Percentiles rank a stretch among this genome's conserved stretches.
phyloP scores from a whole-genome alignment of 2,797 vertebrate genomes.

The Megalops cyprinoides region DNA sequence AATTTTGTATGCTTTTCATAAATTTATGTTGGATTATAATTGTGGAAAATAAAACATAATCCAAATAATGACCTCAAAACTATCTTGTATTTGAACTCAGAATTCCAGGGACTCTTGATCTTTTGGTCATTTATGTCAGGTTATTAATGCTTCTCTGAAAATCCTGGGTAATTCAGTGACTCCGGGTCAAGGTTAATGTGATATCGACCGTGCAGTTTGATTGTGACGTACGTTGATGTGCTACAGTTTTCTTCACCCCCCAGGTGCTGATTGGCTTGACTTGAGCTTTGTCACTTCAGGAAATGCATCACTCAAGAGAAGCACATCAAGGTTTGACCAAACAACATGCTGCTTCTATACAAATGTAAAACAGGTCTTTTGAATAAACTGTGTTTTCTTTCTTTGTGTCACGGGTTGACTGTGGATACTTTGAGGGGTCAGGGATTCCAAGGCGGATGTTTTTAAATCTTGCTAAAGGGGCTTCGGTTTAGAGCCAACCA shows the following conservation, averaged over 20 bases:
- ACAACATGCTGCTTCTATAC: too few relatives aligned
- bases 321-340: not conserved
- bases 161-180: not conserved
- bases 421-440: not conserved
- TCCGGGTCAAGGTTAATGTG: not conserved
- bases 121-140: conserved; percentile 63
- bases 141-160: conserved; percentile 37
- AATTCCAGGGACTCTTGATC: conserved; percentile 43
- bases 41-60: not conserved
- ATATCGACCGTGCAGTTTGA: not conserved
- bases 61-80: conserved; percentile 7
- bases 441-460: too few relatives aligned
- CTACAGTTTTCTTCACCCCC: not conserved
- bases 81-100: not conserved
- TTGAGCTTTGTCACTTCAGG: not conserved
- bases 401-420: not conserved
- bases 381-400: not conserved
- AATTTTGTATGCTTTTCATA: conserved; percentile 46
- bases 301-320: not conserved
- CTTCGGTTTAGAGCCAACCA: too few relatives aligned
- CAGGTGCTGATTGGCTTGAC: not conserved
- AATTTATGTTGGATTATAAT: not conserved
- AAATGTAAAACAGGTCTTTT: not conserved
- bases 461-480: too few relatives aligned
- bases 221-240: not conserved